phyloP scores from a whole-genome alignment of 1,140 invertebrate genomes.

The Littorina saxatilis region DNA sequence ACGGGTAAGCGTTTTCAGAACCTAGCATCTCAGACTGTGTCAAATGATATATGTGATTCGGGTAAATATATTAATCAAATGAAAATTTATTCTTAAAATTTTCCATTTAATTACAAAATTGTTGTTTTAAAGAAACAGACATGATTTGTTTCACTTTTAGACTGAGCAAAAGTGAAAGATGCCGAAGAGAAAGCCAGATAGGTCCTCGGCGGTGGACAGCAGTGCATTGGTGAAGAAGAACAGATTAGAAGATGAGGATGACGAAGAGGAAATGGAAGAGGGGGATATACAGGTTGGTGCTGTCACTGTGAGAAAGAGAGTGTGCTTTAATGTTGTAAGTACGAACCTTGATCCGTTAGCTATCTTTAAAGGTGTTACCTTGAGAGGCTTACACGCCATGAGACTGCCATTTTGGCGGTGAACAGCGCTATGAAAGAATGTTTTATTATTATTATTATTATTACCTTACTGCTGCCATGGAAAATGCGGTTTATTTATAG shows the following conservation, averaged over 20 bases:
- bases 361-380: not conserved
- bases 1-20: too few relatives aligned
- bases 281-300: not conserved
- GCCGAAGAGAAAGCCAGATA: slow-evolving; percentile 15
- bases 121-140: too few relatives aligned
- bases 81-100: too few relatives aligned
- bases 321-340: not conserved
- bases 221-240: not conserved
- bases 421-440: too few relatives aligned
- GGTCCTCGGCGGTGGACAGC: not conserved
- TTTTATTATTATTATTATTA: too few relatives aligned
- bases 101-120: too few relatives aligned
- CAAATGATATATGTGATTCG: too few relatives aligned
- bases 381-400: not conserved
- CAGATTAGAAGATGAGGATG: not conserved
- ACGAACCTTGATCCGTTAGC: not conserved
- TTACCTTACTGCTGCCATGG: too few relatives aligned
- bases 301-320: not conserved
- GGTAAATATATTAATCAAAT: too few relatives aligned
- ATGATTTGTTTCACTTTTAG: too few relatives aligned
- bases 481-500: not conserved
- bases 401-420: not conserved
- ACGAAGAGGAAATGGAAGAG: slow-evolving; percentile 7
- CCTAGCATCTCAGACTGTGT: too few relatives aligned
- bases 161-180: not conserved